These are phyloP conservation scores for Petrophora chlorosata DNA, from an alignment of 2,888 invertebrate species.

Conservation along the genomic window DNA sequence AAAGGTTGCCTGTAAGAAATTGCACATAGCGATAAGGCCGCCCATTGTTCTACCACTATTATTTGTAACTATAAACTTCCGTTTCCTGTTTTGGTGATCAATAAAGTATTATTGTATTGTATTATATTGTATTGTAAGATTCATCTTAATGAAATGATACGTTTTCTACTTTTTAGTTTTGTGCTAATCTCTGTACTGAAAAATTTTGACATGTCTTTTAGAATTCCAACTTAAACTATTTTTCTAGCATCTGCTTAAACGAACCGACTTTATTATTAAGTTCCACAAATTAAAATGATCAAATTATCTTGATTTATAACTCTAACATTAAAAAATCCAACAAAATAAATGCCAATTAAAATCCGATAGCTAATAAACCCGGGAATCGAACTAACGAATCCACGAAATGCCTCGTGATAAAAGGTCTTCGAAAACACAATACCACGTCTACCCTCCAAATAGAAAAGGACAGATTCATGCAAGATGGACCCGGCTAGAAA, in stretches of 20 bases:
- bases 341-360: constrained; percentile 77
- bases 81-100: too few relatives aligned
- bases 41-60: too few relatives aligned
- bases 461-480: constrained; percentile 68
- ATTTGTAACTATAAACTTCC: too few relatives aligned
- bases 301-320: constrained; percentile 37
- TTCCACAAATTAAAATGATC: constrained; percentile 25
- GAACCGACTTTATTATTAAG: constrained; percentile 1
- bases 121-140: too few relatives aligned
- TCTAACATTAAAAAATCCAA: constrained; percentile 34
- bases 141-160: too few relatives aligned
- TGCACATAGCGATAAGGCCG: too few relatives aligned
- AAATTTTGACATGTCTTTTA: not conserved
- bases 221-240: not conserved
- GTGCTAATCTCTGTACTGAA: too few relatives aligned
- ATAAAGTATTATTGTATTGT: too few relatives aligned
- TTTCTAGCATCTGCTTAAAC: not conserved
- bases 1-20: too few relatives aligned
- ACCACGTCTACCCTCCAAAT: constrained; percentile 71
- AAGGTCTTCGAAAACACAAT: constrained; percentile 83
- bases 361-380: constrained; percentile 78
- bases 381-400: constrained; percentile 78
- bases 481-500: constrained; percentile 72
- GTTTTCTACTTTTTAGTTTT: too few relatives aligned
- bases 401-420: constrained; percentile 79